phyloP scores from a whole-genome alignment of 2,113 vertebrate species.

The Vidua macroura region DNA sequence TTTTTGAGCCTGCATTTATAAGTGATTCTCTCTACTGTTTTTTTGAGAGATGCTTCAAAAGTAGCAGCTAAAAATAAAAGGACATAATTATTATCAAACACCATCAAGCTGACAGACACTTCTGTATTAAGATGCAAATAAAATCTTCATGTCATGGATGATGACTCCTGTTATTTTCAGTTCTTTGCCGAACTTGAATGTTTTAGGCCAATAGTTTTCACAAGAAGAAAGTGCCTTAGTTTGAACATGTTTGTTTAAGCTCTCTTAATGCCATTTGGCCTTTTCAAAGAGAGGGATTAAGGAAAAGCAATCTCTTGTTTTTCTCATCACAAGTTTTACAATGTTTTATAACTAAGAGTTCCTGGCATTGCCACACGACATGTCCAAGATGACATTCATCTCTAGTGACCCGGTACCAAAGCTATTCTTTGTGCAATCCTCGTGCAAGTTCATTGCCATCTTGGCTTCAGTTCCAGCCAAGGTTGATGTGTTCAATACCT shows the following conservation, averaged over 20 bases:
- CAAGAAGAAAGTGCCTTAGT: not conserved
- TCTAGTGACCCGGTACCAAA: not conserved
- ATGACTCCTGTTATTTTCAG: conserved; percentile 7
- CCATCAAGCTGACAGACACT: not conserved
- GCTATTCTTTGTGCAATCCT: not conserved
- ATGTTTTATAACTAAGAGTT: not conserved
- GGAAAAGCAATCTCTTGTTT: not conserved
- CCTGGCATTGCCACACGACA: rapidly evolving
- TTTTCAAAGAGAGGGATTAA: not conserved
- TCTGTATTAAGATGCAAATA: conserved; percentile 7
- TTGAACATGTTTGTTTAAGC: not conserved
- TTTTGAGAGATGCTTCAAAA: not conserved
- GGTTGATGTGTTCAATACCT: not conserved
- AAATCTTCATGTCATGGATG: not conserved
- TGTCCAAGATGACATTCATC: not conserved
- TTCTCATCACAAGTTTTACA: not conserved
- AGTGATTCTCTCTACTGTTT: not conserved
- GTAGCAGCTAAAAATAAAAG: not conserved
- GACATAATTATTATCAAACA: not conserved
- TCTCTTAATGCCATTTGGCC: not conserved
- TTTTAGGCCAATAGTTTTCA: not conserved
- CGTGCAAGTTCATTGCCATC: not conserved
- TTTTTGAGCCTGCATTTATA: not conserved
- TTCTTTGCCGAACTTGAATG: not conserved
- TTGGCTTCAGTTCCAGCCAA: not conserved